Evolutionary conservation across 1,140 invertebrate species (phyloP).

Genomic region (Paralvinella palmiformis): DNA sequence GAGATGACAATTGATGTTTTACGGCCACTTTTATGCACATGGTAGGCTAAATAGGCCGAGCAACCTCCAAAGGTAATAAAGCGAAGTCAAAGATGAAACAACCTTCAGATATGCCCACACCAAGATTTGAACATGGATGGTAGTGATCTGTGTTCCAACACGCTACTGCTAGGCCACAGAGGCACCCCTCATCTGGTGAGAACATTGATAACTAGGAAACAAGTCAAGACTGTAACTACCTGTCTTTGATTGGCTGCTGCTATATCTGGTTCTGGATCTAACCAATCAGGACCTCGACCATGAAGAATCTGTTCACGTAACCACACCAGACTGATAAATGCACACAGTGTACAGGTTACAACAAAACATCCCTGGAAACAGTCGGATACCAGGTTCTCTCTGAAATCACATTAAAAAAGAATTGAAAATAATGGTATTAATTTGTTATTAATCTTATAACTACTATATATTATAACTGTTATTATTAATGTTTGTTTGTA

Average conservation of each 20-base stretch:
- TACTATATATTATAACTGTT: background rate
- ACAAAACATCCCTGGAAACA: slow-evolving; percentile 95
- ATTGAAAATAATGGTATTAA: no score
- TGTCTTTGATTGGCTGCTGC: no score
- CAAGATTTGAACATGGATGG: no score
- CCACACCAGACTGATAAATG: slow-evolving; percentile 94
- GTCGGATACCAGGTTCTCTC: slow-evolving; percentile 85
- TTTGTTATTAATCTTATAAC: no score
- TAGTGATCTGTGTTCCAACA: no score
- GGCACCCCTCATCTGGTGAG: no score
- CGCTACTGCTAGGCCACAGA: background rate
- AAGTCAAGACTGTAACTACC: background rate
- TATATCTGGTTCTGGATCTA: slow-evolving; percentile 56
- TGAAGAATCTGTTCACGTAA: slow-evolving; percentile 95
- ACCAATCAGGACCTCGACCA: slow-evolving; percentile 92
- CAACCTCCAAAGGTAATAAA: no score
- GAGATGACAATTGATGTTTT: no score
- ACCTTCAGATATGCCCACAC: no score
- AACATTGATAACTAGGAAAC: background rate
- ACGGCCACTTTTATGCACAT: no score
- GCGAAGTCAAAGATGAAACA: no score
- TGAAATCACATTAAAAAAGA: slow-evolving; percentile 37
- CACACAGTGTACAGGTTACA: slow-evolving; percentile 90
- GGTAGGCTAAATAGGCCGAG: no score
- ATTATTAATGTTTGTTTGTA: background rate